Evolutionary conservation across 2,797 vertebrate species (phyloP).

Genomic region (Prionace glauca): DNA sequence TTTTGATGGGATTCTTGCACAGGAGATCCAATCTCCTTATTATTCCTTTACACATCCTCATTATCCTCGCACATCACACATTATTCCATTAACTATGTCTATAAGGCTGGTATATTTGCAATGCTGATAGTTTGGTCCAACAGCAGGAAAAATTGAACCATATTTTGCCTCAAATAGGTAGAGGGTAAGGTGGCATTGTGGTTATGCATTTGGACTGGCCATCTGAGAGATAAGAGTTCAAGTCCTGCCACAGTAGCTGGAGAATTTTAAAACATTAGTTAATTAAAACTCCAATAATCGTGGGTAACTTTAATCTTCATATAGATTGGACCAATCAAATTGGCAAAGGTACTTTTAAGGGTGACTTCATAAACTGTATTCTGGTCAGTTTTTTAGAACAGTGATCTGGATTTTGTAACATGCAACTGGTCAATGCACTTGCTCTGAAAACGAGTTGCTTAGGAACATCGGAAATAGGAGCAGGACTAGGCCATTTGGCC

Average conservation of each 20-base stretch:
- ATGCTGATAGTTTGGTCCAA: neutral
- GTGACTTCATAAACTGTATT: neutral
- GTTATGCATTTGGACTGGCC: neutral
- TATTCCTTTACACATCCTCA: neutral
- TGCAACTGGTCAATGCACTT: no score
- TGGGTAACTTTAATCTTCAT: neutral
- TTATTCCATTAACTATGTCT: neutral
- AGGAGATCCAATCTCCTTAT: neutral
- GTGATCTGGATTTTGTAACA: no score
- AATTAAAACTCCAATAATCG: neutral
- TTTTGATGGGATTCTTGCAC: neutral
- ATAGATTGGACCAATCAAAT: neutral
- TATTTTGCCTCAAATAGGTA: neutral
- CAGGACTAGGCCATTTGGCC: no score
- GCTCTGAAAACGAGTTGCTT: no score
- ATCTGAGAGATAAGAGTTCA: neutral
- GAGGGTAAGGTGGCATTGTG: neutral
- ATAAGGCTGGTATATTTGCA: neutral
- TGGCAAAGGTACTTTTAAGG: neutral
- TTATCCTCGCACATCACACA: neutral
- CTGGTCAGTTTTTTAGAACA: neutral
- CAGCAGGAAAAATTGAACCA: neutral
- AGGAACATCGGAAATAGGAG: no score
- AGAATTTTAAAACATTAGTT: neutral
- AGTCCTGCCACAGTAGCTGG: neutral